These are phyloP conservation scores for Cremastinae sp. DNA, from an alignment of 2,888 invertebrate species.

Conservation along the genomic window DNA sequence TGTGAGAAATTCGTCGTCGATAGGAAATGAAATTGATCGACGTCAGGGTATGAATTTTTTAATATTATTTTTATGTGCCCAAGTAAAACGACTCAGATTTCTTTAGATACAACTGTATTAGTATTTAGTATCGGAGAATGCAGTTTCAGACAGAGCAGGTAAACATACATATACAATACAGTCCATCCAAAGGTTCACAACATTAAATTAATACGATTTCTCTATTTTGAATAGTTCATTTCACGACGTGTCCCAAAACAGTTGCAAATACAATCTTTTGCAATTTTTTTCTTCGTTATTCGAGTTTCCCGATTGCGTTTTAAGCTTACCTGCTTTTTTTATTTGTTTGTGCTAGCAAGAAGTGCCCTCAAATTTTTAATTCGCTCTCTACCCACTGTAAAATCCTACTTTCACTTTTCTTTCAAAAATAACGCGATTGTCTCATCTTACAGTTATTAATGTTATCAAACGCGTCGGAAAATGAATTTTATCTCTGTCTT, in stretches of 20 bases:
- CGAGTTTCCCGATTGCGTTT: conserved; percentile 28
- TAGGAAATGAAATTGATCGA: conserved; percentile 6
- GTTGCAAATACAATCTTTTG: conserved; percentile 16
- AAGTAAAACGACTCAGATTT: conserved; percentile 41
- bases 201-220: conserved; percentile 69
- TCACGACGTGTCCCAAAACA: conserved; percentile 65
- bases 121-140: conserved; percentile 68
- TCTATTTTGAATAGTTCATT: conserved; percentile 59
- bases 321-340: not conserved
- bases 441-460: conserved; percentile 50
- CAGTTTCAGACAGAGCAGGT: conserved; percentile 68
- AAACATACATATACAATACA: conserved; percentile 66
- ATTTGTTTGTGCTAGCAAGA: not conserved
- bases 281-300: conserved; percentile 8
- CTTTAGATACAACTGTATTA: conserved; percentile 68
- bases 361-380: conserved; percentile 35
- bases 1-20: not conserved
- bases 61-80: conserved; percentile 7
- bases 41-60: conserved; percentile 9
- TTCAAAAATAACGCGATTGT: conserved; percentile 46
- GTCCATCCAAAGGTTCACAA: conserved; percentile 68
- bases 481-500: not conserved
- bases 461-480: conserved; percentile 25
- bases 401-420: conserved; percentile 26
- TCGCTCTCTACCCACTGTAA: conserved; percentile 13